phyloP scores from a whole-genome alignment of 2,888 invertebrate species.

The Eilema sororculum region DNA sequence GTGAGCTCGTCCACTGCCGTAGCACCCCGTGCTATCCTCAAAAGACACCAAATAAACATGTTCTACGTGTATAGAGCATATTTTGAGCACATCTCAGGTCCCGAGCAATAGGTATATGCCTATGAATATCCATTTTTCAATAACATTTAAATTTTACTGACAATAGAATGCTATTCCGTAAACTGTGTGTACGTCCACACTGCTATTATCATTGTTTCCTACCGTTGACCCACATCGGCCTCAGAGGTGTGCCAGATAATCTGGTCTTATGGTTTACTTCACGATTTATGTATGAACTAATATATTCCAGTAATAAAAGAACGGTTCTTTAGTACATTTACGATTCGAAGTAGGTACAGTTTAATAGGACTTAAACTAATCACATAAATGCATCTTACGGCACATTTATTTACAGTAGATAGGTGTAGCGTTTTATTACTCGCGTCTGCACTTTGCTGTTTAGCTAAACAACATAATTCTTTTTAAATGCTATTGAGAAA shows the following conservation, averaged over 20 bases:
- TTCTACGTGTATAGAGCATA: no score
- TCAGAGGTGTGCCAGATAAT: slow-evolving; percentile 64
- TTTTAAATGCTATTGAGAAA: slow-evolving; percentile 47
- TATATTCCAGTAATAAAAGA: slow-evolving; percentile 47
- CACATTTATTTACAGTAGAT: slow-evolving; percentile 5
- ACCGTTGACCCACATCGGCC: slow-evolving; percentile 68
- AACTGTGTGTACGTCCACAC: slow-evolving; percentile 35
- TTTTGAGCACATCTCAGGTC: no score
- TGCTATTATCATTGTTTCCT: slow-evolving; percentile 58
- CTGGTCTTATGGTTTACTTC: slow-evolving; percentile 43
- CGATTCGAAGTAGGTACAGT: slow-evolving; percentile 1
- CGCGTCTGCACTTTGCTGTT: slow-evolving; percentile 19
- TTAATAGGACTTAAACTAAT: not conserved
- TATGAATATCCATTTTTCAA: not conserved
- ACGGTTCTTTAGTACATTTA: slow-evolving; percentile 9
- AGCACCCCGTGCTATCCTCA: no score
- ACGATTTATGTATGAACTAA: slow-evolving; percentile 57
- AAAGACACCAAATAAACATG: no score
- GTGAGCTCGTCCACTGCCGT: no score
- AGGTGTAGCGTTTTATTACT: slow-evolving; percentile 3
- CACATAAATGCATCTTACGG: not conserved
- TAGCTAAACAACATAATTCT: slow-evolving; percentile 30
- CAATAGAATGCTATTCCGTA: slow-evolving; percentile 18
- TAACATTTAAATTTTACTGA: slow-evolving; percentile 2
- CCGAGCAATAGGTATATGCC: no score